Percentiles rank a stretch among this genome's conserved stretches.
phyloP scores from a whole-genome alignment of 2,888 invertebrate genomes.

The Aphodius granarius region DNA sequence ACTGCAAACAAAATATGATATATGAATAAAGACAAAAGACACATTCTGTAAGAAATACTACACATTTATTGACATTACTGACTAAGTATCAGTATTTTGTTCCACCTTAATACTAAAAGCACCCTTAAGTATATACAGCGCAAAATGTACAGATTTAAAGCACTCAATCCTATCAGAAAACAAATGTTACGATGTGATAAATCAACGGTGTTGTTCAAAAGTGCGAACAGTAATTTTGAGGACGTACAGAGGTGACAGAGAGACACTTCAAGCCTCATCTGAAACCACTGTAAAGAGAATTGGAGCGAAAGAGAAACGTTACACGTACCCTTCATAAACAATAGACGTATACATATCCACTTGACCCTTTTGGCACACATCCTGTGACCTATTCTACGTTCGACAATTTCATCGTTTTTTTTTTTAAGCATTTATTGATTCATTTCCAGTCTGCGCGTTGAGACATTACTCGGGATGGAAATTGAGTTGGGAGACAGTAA shows the following conservation, averaged over 20 bases:
- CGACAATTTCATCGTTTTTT: neutral
- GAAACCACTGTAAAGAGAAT: neutral
- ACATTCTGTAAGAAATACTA: too few relatives aligned
- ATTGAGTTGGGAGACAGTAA: neutral
- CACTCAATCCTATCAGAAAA: too few relatives aligned
- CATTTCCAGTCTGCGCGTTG: neutral
- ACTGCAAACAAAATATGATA: neutral
- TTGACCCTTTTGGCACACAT: neutral
- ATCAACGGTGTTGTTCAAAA: neutral
- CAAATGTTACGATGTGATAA: too few relatives aligned
- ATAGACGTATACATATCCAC: neutral
- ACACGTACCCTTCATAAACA: neutral
- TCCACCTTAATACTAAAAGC: too few relatives aligned
- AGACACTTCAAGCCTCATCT: neutral
- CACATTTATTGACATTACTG: too few relatives aligned
- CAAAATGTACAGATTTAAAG: too few relatives aligned
- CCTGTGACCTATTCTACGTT: neutral
- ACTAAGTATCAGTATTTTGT: too few relatives aligned
- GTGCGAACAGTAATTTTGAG: neutral
- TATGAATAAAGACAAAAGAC: too few relatives aligned
- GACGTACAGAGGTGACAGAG: neutral
- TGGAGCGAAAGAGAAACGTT: neutral
- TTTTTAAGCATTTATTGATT: neutral
- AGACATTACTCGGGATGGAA: neutral
- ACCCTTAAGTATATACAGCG: too few relatives aligned